Base-by-base conservation (phyloP, 2,888 invertebrate genomes). In the Caenorhabditis imperialis region DNA sequence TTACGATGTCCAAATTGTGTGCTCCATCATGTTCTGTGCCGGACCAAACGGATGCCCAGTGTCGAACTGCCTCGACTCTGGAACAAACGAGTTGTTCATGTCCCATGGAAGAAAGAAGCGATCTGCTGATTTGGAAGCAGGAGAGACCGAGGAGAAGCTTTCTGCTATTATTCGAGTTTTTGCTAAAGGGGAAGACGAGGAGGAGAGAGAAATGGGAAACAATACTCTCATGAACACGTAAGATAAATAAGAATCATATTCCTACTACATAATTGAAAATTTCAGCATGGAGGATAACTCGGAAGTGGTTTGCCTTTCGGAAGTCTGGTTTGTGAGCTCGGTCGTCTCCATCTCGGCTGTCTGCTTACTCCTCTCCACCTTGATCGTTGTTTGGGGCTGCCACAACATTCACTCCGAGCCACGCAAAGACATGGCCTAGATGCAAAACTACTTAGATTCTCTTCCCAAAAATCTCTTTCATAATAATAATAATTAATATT, bases 1-100 rank as follows among this genome's bases (percentile, higher is more conserved):
- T 12, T 88, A 88, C 67, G 88, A 88, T 65, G 83, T 88, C 10
- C 88, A 88, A 73, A 88, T 88, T 73, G 79, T 85, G 35, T 88
- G 88, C 77, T 82, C 83, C 6, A 77, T 88, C 16, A 88, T 88
- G 88, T 88, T 88, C 84, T 88, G 88, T 72, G 88, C 88, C 10
- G 88, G 88, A 69, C 86, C 87, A 45, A 85, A 85, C 45, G 88
- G 88, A 63, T 88, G 88, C 54, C 88, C 88, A 30, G 87, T 88
- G 62, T 86, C 86, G 30, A 88, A 87, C 81, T 88, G 88, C 55
- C 79, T 88, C 33, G 88, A 88, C 74, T 85, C 84, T n/a, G 88
- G 86, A 70, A 87, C 85, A 70, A 87, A 87, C 60, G 85, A 88
- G 67, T 75, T 88, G 45, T 88, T 88, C 82, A 83, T 85, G 53